Percentiles rank a stretch among this genome's conserved stretches.
Evolutionary conservation across 37 sponge, comb jelly and placozoan genomes (phyloP).

Genomic region (Theonella swinhoei): DNA sequence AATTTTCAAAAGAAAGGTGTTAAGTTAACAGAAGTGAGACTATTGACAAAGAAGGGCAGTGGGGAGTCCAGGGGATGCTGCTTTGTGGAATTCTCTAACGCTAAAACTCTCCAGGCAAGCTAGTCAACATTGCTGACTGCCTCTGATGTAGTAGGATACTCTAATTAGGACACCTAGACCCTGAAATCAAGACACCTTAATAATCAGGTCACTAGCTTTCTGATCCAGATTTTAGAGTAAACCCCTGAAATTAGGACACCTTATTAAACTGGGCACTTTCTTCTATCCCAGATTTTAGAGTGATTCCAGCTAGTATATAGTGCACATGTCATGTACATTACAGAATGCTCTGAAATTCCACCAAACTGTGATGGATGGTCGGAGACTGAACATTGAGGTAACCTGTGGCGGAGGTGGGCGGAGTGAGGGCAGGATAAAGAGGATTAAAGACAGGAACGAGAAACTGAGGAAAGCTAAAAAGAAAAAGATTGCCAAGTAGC

Average conservation of each 20-base stretch:
- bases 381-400: conserved; percentile 87
- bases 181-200: background rate
- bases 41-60: conserved; percentile 64
- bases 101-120: conserved; percentile 46
- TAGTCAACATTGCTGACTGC: background rate
- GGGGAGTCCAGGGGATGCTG: conserved; percentile 72
- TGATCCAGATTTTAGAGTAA: too few species aligned
- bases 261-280: too few species aligned
- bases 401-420: conserved; percentile 97
- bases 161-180: too few species aligned
- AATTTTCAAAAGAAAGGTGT: conserved; percentile 69
- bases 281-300: too few species aligned
- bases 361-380: conserved; percentile 64
- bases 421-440: conserved; percentile 59
- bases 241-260: too few species aligned
- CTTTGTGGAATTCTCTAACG: conserved; percentile 64
- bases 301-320: too few species aligned
- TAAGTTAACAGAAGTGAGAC: conserved; percentile 24
- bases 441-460: conserved; percentile 70
- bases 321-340: too few species aligned
- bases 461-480: conserved; percentile 14
- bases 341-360: conserved; percentile 89
- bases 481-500: background rate
- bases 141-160: background rate
- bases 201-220: too few species aligned